Percentiles rank a stretch among this genome's conserved stretches.
phyloP scores from a whole-genome alignment of 2,797 vertebrate species.

The Xyrichtys novacula region DNA sequence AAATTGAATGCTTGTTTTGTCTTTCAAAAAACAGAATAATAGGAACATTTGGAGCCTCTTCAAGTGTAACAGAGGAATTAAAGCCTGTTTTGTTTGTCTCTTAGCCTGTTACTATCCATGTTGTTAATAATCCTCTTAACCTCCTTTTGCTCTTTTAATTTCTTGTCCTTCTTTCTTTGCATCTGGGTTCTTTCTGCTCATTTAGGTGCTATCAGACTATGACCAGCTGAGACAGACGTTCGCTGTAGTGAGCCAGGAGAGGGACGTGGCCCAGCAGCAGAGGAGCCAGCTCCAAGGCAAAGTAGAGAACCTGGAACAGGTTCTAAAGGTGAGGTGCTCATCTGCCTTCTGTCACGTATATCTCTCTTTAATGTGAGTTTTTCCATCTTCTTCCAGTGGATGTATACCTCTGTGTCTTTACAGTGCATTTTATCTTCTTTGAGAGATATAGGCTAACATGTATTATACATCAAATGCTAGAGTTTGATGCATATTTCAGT shows the following conservation, averaged over 20 bases:
- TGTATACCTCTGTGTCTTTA: not conserved
- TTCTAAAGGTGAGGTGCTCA: slow-evolving; percentile 88
- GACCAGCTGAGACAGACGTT: slow-evolving; percentile 84
- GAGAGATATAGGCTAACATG: not conserved
- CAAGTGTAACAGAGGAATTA: slow-evolving; percentile 9
- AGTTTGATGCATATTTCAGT: not conserved
- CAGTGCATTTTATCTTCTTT: not conserved
- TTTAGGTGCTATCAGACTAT: slow-evolving; percentile 89
- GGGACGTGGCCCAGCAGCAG: slow-evolving; percentile 86
- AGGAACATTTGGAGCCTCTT: slow-evolving; percentile 13
- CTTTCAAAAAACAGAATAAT: slow-evolving; percentile 17
- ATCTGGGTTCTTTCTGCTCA: slow-evolving; percentile 2
- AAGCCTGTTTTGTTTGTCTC: slow-evolving; percentile 14
- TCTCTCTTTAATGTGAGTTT: not conserved
- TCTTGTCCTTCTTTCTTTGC: slow-evolving; percentile 1
- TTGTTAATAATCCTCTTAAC: slow-evolving; percentile 25
- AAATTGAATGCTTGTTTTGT: slow-evolving; percentile 43
- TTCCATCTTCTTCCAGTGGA: not conserved
- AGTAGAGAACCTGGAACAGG: slow-evolving; percentile 95
- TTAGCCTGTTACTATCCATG: not conserved
- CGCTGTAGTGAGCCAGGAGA: slow-evolving; percentile 84
- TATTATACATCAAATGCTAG: not conserved
- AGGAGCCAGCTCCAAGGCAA: slow-evolving; percentile 89
- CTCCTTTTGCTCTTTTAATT: not conserved
- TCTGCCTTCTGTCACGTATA: not conserved